Percentiles rank a stretch among this genome's conserved stretches.
Conservation (phyloP, 2,888 invertebrate species). For the Scelioninae gen. 2 region DNA sequence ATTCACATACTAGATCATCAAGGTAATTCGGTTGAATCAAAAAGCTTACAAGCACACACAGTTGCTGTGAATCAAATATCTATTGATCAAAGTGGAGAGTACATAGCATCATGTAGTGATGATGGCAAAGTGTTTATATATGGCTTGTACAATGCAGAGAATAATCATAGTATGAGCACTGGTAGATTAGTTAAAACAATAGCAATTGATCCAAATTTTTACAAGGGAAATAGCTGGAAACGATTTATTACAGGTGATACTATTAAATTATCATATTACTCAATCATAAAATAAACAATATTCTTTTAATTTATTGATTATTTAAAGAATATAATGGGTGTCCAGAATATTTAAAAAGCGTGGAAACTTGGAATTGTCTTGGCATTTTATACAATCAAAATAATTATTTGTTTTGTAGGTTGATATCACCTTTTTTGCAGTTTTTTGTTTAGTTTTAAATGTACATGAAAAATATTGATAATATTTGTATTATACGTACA, state of each 20-base stretch:
- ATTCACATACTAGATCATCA: slow-evolving; percentile 94
- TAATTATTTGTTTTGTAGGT: too few relatives aligned
- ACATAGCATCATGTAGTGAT: slow-evolving; percentile 93
- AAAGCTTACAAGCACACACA: slow-evolving; percentile 86
- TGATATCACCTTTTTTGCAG: too few relatives aligned
- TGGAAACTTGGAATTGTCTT: too few relatives aligned
- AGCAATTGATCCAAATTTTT: slow-evolving; percentile 89
- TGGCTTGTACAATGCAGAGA: slow-evolving; percentile 90
- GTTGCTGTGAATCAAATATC: slow-evolving; percentile 96
- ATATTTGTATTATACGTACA: too few relatives aligned
- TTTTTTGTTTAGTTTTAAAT: too few relatives aligned
- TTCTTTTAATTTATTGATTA: too few relatives aligned
- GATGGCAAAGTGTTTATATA: slow-evolving; percentile 92
- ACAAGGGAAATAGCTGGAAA: slow-evolving; percentile 84
- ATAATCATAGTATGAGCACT: slow-evolving; percentile 86
- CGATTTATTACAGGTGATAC: slow-evolving; percentile 86
- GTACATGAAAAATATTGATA: too few relatives aligned
- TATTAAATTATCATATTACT: too few relatives aligned
- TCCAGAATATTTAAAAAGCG: too few relatives aligned
- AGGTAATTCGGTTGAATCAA: slow-evolving; percentile 86
- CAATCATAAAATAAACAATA: too few relatives aligned
- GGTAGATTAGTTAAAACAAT: slow-evolving; percentile 91
- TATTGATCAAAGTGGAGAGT: slow-evolving; percentile 95
- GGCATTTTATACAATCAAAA: too few relatives aligned
- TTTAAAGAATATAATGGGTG: too few relatives aligned